Conservation (phyloP, 1,140 invertebrate genomes). For the Gryon sp. region DNA sequence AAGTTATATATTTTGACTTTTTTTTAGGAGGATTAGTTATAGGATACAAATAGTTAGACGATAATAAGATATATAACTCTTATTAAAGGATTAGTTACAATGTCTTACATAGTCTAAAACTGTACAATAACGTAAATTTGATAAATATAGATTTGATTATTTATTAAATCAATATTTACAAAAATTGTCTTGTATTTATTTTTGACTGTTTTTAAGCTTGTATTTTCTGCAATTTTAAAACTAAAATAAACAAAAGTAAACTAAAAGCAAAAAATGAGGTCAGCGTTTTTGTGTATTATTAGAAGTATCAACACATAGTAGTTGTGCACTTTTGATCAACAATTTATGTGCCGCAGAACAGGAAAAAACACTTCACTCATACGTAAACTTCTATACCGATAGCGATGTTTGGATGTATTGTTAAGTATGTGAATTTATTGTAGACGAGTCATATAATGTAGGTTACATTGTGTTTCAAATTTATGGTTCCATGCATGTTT, state of each 20-base stretch:
- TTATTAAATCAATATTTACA: too few relatives aligned
- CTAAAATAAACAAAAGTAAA: not conserved
- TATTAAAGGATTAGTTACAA: too few relatives aligned
- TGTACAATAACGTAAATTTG: too few relatives aligned
- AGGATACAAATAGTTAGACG: too few relatives aligned
- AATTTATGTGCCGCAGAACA: not conserved
- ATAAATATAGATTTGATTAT: too few relatives aligned
- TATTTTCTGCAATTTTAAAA: not conserved
- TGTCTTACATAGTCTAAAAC: too few relatives aligned
- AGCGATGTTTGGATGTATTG: not conserved
- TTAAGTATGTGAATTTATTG: not conserved
- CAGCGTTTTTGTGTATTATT: conserved; percentile 11
- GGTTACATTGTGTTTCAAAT: not conserved
- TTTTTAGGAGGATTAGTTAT: too few relatives aligned
- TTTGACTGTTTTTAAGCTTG: not conserved
- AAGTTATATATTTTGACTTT: too few relatives aligned
- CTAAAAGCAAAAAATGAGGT: conserved; percentile 3
- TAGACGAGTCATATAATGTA: not conserved
- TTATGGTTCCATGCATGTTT: too few relatives aligned
- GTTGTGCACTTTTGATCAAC: not conserved
- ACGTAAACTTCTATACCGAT: not conserved
- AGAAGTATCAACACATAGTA: not conserved
- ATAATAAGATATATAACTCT: too few relatives aligned
- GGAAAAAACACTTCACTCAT: conserved; percentile 1
- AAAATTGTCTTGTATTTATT: too few relatives aligned